These are phyloP conservation scores for Hydrophis major DNA, from an alignment of 2,797 vertebrate genomes.

Conservation along the genomic window DNA sequence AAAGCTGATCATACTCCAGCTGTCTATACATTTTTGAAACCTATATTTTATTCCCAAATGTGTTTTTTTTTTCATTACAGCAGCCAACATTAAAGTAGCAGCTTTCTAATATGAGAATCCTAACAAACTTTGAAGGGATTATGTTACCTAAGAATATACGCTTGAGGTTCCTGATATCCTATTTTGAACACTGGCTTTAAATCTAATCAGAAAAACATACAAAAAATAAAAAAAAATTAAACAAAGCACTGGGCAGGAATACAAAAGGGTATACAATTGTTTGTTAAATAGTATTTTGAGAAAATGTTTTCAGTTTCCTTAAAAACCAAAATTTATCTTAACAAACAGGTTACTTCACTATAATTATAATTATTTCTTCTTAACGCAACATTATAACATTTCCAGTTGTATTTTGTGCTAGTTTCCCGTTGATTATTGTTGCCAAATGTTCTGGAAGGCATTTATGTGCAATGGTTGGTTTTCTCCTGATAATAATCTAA, in stretches of 20 bases:
- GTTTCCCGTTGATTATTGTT: not conserved
- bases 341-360: not conserved
- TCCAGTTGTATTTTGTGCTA: not conserved
- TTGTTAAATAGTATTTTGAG: not conserved
- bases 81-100: conserved; percentile 37
- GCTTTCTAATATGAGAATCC: conserved; percentile 12
- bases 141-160: accelerated
- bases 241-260: not conserved
- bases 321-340: not conserved
- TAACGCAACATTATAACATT: not conserved
- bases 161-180: not conserved
- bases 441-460: not conserved
- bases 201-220: not conserved
- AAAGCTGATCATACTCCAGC: conserved; percentile 19
- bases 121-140: not conserved
- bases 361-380: not conserved
- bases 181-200: conserved; percentile 17
- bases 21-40: not conserved
- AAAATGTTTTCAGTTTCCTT: conserved; percentile 10
- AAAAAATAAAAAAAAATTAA: not conserved
- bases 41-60: conserved; percentile 9
- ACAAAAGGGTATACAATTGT: not conserved
- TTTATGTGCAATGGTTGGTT: not conserved
- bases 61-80: conserved; percentile 13
- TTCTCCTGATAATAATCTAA: not conserved